Base-by-base conservation (phyloP, 2,113 vertebrate genomes). In the Hassar affinis region DNA sequence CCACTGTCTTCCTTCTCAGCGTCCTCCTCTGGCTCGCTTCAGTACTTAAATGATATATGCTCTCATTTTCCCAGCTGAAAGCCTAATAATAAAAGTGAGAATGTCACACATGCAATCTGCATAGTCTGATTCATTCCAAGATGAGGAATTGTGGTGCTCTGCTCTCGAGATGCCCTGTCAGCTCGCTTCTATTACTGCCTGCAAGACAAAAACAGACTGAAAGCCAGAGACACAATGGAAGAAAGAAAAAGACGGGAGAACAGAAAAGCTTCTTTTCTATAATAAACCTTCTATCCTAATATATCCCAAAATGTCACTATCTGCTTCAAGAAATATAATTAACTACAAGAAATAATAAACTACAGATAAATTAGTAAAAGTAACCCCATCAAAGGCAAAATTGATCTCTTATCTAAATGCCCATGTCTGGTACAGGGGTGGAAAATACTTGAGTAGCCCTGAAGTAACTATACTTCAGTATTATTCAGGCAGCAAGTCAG, bases 61-160 rank as follows among this genome's bases (percentile, higher is more conserved):
- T 20, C 83, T 85, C 56, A 74, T 51, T 85, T 79, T 80, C 54
- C 68, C 30, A 49, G 66, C 54, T 80, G 78, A 79, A 79, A 76
- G 71, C 42, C 77, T 74, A 79, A 84, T 80, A 79, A 61, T 59
- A 35, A 74, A 84, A n/a, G 66, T 51, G 54, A 79, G 54, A 30
- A 61, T 47, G 56, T 79, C 56, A 79, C 56, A 61, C n/a, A 61
- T 61, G 77, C 66, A 51, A 59, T 74, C 59, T 84, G 78, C 68
- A 79, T 72, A 25, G 42, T 61, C 77, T 79, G 64, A 84, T 56
- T 84, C 42, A 12, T 79, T 80, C 42, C 33, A 57, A 57, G 42
- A 18, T 47, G 62, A 84, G 66, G 59, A 84, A 38, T 45, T 78
- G 61, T 54, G 75, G 56, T 33, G 74, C 27, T 30, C 7, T 75